phyloP scores from a whole-genome alignment of 1,140 invertebrate genomes.

The Myzus persicae region DNA sequence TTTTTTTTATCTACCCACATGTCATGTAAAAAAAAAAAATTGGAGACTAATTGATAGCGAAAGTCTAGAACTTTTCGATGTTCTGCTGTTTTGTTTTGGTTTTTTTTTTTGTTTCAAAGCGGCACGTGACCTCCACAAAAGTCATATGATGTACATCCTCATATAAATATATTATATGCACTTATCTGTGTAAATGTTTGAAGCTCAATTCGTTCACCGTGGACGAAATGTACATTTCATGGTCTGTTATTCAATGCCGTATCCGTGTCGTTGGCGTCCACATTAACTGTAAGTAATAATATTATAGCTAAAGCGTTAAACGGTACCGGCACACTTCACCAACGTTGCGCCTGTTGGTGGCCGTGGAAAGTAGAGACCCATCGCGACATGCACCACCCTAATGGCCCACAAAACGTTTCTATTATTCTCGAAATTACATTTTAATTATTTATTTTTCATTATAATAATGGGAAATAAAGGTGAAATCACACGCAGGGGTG shows the following conservation, averaged over 20 bases:
- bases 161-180: too few species aligned
- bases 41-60: too few species aligned
- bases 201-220: too few species aligned
- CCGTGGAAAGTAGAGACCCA: background rate
- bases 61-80: too few species aligned
- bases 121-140: too few species aligned
- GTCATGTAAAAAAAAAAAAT: too few species aligned
- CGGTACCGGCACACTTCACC: background rate
- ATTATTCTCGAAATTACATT: conserved; percentile 31
- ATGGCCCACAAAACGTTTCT: conserved; percentile 2
- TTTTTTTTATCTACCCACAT: too few species aligned
- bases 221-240: background rate
- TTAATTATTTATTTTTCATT: conserved; percentile 46
- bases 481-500: background rate
- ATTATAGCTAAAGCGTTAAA: background rate
- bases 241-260: background rate
- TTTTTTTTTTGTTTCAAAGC: too few species aligned
- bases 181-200: too few species aligned
- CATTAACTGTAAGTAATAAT: background rate
- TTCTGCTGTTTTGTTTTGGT: too few species aligned
- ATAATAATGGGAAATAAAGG: conserved; percentile 28
- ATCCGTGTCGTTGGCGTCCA: background rate
- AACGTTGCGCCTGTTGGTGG: background rate
- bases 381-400: background rate
- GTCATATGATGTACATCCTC: too few species aligned